phyloP scores from a whole-genome alignment of 2,113 vertebrate genomes.

The Peromyscus californicus region DNA sequence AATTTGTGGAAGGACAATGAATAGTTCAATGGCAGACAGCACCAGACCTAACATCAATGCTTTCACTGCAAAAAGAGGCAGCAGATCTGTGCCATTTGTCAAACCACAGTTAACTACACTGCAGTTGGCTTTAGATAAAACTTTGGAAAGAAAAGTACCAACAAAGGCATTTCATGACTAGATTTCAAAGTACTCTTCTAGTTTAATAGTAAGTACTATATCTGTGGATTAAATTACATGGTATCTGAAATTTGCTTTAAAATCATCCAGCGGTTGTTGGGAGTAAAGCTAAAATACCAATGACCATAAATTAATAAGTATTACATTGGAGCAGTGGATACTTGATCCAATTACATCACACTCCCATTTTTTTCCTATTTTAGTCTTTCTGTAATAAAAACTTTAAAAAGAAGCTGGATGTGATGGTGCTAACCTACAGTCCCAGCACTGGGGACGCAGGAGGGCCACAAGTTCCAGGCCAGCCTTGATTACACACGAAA shows the following conservation, averaged over 20 bases:
- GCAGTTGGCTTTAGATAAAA: neutral
- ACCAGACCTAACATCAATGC: neutral
- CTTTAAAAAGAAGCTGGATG: neutral
- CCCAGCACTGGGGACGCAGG: neutral
- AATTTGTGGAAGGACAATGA: slow-evolving; percentile 19
- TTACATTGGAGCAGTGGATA: neutral
- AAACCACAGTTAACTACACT: neutral
- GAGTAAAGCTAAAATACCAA: neutral
- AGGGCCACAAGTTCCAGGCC: neutral
- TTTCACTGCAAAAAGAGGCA: neutral
- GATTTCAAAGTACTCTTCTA: slow-evolving; percentile 1
- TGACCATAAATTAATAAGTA: neutral
- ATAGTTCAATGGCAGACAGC: neutral
- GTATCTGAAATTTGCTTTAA: slow-evolving; percentile 37
- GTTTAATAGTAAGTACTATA: slow-evolving; percentile 49
- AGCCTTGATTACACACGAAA: neutral
- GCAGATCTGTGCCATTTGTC: neutral
- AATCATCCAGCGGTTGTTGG: neutral
- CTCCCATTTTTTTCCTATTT: slow-evolving; percentile 26
- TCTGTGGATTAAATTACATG: slow-evolving; percentile 18
- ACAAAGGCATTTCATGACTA: neutral
- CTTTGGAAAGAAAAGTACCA: slow-evolving; percentile 4
- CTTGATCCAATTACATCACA: neutral
- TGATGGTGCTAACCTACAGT: neutral
- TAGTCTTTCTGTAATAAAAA: slow-evolving; percentile 44